Conservation (phyloP, 2,888 invertebrate species). For the Stramonita haemastoma region DNA sequence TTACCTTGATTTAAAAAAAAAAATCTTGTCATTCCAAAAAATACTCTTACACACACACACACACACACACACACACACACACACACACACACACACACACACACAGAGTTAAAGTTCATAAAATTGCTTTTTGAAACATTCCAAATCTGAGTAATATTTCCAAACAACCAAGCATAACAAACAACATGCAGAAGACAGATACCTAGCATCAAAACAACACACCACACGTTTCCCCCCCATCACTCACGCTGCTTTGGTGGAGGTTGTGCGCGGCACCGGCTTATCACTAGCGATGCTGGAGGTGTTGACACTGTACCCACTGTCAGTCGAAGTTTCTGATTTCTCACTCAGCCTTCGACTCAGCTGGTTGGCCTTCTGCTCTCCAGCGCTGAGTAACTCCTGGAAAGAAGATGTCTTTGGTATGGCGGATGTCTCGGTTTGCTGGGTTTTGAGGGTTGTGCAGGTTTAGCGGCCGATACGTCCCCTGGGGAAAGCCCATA, state of each 20-base stretch:
- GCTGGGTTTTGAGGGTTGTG: not conserved
- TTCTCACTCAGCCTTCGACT: constrained; percentile 37
- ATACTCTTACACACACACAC: not conserved
- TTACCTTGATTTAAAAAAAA: too few relatives aligned
- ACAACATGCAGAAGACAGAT: not conserved
- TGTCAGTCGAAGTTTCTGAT: constrained; percentile 50
- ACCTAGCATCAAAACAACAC: too few relatives aligned
- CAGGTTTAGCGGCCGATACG: constrained; percentile 29
- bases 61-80: not conserved
- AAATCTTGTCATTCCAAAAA: too few relatives aligned
- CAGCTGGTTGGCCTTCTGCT: constrained; percentile 41
- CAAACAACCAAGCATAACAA: not conserved
- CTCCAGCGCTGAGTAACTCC: constrained; percentile 39
- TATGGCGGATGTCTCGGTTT: not conserved
- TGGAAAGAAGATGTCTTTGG: constrained; percentile 35
- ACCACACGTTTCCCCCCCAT: too few relatives aligned
- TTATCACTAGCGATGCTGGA: constrained; percentile 55
- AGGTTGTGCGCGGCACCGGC: not conserved
- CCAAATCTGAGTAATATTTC: too few relatives aligned
- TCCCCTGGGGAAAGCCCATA: constrained; percentile 33
- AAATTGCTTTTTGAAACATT: too few relatives aligned
- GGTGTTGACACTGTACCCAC: constrained; percentile 59
- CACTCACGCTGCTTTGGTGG: not conserved
- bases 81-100: not conserved
- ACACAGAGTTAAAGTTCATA: not conserved